Conservation (phyloP, 2,113 vertebrate genomes). For the Conger conger region DNA sequence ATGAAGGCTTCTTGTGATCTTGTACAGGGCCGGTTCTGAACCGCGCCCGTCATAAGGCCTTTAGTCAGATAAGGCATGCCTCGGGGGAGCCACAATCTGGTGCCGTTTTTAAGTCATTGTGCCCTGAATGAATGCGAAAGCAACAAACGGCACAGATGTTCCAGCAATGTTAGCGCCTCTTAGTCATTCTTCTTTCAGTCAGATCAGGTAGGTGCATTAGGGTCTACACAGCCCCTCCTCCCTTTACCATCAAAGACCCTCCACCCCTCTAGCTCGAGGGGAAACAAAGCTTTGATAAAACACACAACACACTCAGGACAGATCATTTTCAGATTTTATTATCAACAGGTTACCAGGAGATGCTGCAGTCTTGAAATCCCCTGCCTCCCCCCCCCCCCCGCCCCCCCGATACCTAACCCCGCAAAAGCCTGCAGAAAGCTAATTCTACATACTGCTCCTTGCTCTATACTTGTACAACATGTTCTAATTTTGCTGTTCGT, state of each 20-base stretch:
- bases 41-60: background rate
- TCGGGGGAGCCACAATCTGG: background rate
- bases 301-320: background rate
- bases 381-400: too few relatives aligned
- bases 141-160: constrained; percentile 24
- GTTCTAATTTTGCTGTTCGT: background rate
- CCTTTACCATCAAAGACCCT: background rate
- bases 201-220: constrained; percentile 17
- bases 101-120: constrained; percentile 27
- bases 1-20: background rate
- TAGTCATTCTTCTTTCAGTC: constrained; percentile 4
- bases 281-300: background rate
- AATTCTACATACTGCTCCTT: background rate
- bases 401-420: too few relatives aligned
- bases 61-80: constrained; percentile 13
- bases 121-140: constrained; percentile 18
- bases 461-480: background rate
- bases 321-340: constrained; percentile 44
- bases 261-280: background rate
- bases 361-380: constrained; percentile 7
- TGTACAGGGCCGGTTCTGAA: background rate
- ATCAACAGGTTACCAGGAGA: constrained; percentile 35
- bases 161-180: background rate
- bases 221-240: background rate
- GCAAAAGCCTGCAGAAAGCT: background rate